Conservation (phyloP, 2,797 vertebrate genomes). For the Pogonophryne albipinna region DNA sequence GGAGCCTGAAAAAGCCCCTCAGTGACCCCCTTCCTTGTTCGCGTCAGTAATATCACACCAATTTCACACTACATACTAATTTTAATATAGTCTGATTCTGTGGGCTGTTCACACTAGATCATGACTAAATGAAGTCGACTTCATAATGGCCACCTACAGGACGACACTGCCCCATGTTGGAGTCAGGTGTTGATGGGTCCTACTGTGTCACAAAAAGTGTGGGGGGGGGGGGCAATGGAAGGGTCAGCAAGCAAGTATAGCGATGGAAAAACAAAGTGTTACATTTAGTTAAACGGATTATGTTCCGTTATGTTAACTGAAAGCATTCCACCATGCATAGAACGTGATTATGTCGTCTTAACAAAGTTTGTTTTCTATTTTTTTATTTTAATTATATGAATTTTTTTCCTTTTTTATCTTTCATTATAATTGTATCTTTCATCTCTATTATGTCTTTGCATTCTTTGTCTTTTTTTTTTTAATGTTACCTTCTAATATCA, state of each 20-base stretch:
- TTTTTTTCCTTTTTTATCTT: too few relatives aligned
- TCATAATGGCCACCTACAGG: background rate
- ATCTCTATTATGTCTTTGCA: too few relatives aligned
- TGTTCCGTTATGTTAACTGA: background rate
- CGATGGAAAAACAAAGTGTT: too few relatives aligned
- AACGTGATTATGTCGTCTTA: too few relatives aligned
- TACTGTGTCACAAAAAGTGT: background rate
- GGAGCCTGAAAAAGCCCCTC: constrained; percentile 19
- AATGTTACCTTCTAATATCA: too few relatives aligned
- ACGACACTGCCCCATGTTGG: constrained; percentile 1
- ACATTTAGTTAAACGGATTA: background rate
- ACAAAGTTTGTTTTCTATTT: too few relatives aligned
- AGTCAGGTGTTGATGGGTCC: background rate
- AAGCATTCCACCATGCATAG: background rate
- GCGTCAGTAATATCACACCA: constrained; percentile 29
- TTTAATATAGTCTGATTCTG: constrained; percentile 28
- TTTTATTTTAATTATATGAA: too few relatives aligned
- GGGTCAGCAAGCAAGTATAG: too few relatives aligned
- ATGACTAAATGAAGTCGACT: constrained; percentile 24
- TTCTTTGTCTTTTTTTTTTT: too few relatives aligned
- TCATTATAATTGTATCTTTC: too few relatives aligned
- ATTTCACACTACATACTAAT: constrained; percentile 44
- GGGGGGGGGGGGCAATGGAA: background rate
- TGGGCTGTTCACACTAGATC: constrained; percentile 18
- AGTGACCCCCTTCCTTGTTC: constrained; percentile 17